Percentiles rank a stretch among this genome's conserved stretches.
Evolutionary conservation across 2,888 invertebrate genomes (phyloP).

Genomic region (Ophonus ardosiacus): DNA sequence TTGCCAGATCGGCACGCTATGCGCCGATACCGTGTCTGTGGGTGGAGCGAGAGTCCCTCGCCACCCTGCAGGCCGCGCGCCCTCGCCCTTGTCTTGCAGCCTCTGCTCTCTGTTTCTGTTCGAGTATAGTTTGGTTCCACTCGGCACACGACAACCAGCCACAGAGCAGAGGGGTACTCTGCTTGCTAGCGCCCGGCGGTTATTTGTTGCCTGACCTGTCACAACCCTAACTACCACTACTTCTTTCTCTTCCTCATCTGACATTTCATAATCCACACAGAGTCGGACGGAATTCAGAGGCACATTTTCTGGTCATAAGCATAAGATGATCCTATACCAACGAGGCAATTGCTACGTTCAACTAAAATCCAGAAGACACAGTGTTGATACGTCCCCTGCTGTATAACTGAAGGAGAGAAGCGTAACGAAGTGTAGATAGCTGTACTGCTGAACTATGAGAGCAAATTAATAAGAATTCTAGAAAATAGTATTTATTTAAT

Average conservation of each 20-base stretch:
- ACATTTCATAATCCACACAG: slow-evolving; percentile 34
- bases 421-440: too few relatives aligned
- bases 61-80: slow-evolving; percentile 66
- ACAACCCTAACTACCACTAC: slow-evolving; percentile 67
- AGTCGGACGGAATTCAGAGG: too few relatives aligned
- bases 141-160: slow-evolving; percentile 69
- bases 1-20: slow-evolving; percentile 69
- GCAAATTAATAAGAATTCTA: too few relatives aligned
- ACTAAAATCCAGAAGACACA: too few relatives aligned
- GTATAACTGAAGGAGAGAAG: too few relatives aligned
- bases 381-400: too few relatives aligned
- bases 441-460: too few relatives aligned
- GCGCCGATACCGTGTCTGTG: slow-evolving; percentile 72
- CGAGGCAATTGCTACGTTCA: too few relatives aligned
- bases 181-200: slow-evolving; percentile 70
- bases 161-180: slow-evolving; percentile 69
- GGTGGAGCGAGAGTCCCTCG: slow-evolving; percentile 71
- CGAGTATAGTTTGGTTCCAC: slow-evolving; percentile 55
- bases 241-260: slow-evolving; percentile 32
- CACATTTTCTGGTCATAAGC: too few relatives aligned
- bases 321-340: too few relatives aligned
- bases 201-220: slow-evolving; percentile 72
- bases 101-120: slow-evolving; percentile 73
- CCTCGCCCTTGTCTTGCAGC: slow-evolving; percentile 48
- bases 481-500: too few relatives aligned